phyloP scores from a whole-genome alignment of 2,888 invertebrate species.

The Iphiclides podalirius region DNA sequence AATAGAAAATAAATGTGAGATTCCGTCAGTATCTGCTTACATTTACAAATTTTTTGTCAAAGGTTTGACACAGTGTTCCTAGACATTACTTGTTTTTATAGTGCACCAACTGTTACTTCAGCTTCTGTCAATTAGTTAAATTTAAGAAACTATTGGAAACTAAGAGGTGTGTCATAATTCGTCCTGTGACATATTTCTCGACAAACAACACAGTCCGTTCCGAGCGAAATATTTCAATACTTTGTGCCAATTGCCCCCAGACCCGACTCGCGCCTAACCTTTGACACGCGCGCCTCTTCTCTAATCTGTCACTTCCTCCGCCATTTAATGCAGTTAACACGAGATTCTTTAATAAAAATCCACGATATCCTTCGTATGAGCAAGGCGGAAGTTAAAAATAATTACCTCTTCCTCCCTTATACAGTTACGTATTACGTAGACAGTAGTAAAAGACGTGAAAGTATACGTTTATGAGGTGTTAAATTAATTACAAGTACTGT shows the following conservation, averaged over 20 bases:
- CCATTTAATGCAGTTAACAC: slow-evolving; percentile 32
- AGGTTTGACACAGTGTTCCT: too few relatives aligned
- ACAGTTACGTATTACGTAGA: background rate
- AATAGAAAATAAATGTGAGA: too few relatives aligned
- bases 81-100: too few relatives aligned
- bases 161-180: slow-evolving; percentile 2
- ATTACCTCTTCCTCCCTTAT: slow-evolving; percentile 4
- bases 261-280: slow-evolving; percentile 40
- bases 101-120: too few relatives aligned
- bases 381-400: background rate
- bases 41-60: too few relatives aligned
- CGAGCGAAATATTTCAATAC: too few relatives aligned
- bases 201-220: too few relatives aligned
- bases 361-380: background rate
- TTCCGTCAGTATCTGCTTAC: too few relatives aligned
- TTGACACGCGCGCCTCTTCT: slow-evolving; percentile 42
- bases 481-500: too few relatives aligned
- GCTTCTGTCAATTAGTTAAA: too few relatives aligned
- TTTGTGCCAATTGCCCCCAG: slow-evolving; percentile 31
- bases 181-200: slow-evolving; percentile 25
- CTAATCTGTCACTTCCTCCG: slow-evolving; percentile 56
- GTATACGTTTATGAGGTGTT: too few relatives aligned
- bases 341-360: slow-evolving; percentile 20
- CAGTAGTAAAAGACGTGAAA: background rate
- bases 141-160: too few relatives aligned